A percentile compares a stretch with the other conserved stretches of the same genome.
phyloP scores from a whole-genome alignment of 2,797 vertebrate species.

The Sitta carolinensis region DNA sequence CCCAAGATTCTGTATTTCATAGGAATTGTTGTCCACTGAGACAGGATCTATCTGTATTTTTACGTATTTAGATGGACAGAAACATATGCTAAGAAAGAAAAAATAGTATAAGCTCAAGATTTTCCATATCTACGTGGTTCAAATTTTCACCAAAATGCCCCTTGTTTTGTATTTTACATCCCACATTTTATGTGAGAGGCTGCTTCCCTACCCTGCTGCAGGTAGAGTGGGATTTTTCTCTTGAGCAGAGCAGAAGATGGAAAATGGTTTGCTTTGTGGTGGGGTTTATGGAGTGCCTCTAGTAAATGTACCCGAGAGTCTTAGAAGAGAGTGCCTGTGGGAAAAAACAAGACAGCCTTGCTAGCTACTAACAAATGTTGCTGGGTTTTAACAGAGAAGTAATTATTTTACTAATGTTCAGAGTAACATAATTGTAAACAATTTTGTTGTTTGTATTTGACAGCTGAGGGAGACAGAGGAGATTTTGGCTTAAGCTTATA shows the following conservation, averaged over 20 bases:
- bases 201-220: neutral
- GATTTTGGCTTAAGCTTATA: neutral
- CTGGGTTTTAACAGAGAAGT: neutral
- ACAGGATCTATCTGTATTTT: neutral
- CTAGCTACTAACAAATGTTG: neutral
- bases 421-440: neutral
- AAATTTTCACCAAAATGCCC: neutral
- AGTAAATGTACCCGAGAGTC: neutral
- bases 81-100: neutral
- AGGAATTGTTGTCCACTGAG: neutral
- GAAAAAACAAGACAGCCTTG: neutral
- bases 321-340: neutral
- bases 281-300: neutral
- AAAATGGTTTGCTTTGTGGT: neutral
- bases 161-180: neutral
- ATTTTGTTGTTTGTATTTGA: neutral
- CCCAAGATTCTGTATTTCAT: neutral
- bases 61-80: neutral
- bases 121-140: neutral
- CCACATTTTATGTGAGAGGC: neutral
- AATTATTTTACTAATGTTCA: neutral
- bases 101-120: neutral
- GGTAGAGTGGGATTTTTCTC: neutral
- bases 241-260: neutral
- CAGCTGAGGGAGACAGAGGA: neutral